Conservation (phyloP, 2,797 vertebrate species). For the Silurus aristotelis region DNA sequence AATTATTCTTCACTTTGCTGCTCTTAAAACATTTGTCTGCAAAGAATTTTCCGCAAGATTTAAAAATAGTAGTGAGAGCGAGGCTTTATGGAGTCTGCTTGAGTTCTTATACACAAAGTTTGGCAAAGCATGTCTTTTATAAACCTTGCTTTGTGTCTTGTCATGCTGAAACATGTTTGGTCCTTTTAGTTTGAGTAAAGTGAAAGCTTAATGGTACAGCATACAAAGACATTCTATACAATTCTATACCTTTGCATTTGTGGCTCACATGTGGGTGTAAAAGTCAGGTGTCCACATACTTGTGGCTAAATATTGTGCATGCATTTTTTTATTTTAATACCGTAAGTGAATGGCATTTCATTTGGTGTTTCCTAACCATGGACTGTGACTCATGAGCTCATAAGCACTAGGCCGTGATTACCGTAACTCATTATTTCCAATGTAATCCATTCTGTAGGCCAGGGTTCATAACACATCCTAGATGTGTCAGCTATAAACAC, state of each 20-base stretch:
- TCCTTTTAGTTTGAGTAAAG: neutral
- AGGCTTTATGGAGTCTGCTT: neutral
- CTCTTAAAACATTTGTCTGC: neutral
- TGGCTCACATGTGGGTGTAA: neutral
- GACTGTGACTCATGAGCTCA: neutral
- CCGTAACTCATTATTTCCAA: neutral
- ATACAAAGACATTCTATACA: neutral
- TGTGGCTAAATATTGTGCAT: neutral
- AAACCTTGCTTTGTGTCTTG: neutral
- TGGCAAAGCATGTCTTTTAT: neutral
- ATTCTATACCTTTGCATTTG: neutral
- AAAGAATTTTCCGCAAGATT: neutral
- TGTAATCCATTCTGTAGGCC: neutral
- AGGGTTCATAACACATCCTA: slow-evolving; percentile 5
- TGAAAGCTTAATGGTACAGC: neutral
- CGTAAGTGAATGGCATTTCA: neutral
- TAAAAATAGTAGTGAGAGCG: neutral
- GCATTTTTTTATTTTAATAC: neutral
- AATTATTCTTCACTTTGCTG: neutral
- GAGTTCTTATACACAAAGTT: neutral
- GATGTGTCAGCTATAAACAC: slow-evolving; percentile 22
- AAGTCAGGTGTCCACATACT: neutral
- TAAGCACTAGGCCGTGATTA: neutral
- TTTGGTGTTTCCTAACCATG: slow-evolving; percentile 1
- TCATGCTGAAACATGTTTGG: neutral